These are phyloP conservation scores for Corvus hawaiiensis DNA, from an alignment of 2,113 vertebrate genomes.

Conservation along the genomic window DNA sequence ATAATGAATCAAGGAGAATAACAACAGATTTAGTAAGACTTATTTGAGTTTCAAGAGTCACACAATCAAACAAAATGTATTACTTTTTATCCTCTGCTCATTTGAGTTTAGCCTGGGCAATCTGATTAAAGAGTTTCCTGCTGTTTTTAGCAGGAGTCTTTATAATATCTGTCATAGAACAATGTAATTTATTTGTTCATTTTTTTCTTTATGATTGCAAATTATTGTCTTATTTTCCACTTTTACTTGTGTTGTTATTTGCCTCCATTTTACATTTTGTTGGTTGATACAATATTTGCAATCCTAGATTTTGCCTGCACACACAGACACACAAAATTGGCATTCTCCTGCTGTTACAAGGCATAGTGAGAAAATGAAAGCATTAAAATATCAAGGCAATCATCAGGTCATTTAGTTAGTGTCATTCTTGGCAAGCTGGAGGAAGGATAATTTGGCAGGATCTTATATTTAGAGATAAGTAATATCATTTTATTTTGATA, in stretches of 20 bases:
- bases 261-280: neutral
- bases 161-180: neutral
- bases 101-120: neutral
- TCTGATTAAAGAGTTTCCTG: neutral
- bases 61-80: neutral
- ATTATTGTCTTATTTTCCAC: neutral
- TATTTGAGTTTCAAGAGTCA: neutral
- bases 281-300: slow-evolving; percentile 4
- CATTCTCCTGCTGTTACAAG: neutral
- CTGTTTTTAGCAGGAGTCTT: neutral
- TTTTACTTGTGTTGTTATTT: neutral
- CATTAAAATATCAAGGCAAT: slow-evolving; percentile 29
- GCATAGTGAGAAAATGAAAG: neutral
- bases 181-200: neutral
- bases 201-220: neutral
- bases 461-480: neutral
- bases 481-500: neutral
- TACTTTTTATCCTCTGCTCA: neutral
- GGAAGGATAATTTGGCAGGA: slow-evolving; percentile 4
- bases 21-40: neutral
- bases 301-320: neutral
- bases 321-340: neutral
- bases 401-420: neutral
- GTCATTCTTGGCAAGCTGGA: slow-evolving; percentile 29
- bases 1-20: neutral